Evolutionary conservation across 2,888 invertebrate species (phyloP), one percentile per base, ranked within the genome.

Genomic region (Dasypogon diadema): DNA sequence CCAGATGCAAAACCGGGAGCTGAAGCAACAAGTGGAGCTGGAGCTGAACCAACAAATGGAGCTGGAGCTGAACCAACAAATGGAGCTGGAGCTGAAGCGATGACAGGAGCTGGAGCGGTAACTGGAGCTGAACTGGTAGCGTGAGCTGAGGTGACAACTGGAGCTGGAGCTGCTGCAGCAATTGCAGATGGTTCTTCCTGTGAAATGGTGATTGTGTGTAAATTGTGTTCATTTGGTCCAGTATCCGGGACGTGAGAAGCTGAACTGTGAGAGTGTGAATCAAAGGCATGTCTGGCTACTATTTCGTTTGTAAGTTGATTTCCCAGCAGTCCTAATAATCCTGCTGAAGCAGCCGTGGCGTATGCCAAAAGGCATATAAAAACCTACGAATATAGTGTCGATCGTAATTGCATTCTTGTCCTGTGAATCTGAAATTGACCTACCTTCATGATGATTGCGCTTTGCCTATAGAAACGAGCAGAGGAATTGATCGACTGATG

Each of bases 401-500:
- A 5, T 30, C 3, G 8, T 30, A 30, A 30, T 5, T 30, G 30
- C 30, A 30, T 30, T 8, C 8, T 16, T 42, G 8, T 10, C 22
- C 5, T 60, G 1, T 14, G 42, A 68, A 30, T 10, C 16, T 21
- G 22, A 51, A 51, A 68, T 54, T 54, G 10, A 37, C 54, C 70
- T 51, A 70, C 70, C 70, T 54, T 70, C 70, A 70, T 70, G 54
- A 34, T 24, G 70, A 34, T 18, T 70, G 26, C 54, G 34, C 51
- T 70, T 21, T 30, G 34, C 51, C 21, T 54, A 70, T 16, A 30
- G 14, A 54, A 54, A 51, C 54, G 51, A 70, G 30, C 16, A 30
- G 21, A 70, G 30, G 14, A 68, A 48, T 65, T 46, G 46, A 65
- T 65, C 65, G 46, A 70, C 70, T 70, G 70, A 70, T 54, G 37